phyloP scores from a whole-genome alignment of 2,797 vertebrate genomes.

The Eospalax fontanierii region DNA sequence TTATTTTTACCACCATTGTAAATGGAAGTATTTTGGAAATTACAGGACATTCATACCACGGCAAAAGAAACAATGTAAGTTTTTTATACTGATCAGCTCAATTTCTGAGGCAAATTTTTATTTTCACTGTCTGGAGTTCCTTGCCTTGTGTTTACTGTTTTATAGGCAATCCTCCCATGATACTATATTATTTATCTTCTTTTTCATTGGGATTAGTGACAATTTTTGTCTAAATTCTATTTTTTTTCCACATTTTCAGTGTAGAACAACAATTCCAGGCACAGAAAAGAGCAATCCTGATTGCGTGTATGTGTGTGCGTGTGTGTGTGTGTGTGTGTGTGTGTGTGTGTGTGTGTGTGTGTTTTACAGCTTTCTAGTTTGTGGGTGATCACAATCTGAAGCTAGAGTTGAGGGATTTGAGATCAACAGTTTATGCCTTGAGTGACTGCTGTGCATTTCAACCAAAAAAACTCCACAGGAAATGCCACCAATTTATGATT shows the following conservation, averaged over 20 bases:
- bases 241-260: background rate
- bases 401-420: background rate
- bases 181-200: background rate
- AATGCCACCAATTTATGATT: background rate
- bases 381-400: background rate
- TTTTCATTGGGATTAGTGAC: background rate
- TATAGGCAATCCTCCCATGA: background rate
- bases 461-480: background rate
- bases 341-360: too few species aligned
- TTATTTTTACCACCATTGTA: background rate
- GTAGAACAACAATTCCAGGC: background rate
- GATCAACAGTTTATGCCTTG: background rate
- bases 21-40: background rate
- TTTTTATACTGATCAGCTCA: background rate
- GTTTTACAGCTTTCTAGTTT: background rate
- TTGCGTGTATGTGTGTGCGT: background rate
- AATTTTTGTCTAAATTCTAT: background rate
- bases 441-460: background rate
- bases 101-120: background rate
- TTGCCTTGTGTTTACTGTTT: background rate
- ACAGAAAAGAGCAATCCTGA: background rate
- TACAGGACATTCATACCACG: background rate
- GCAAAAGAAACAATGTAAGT: background rate
- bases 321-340: too few species aligned
- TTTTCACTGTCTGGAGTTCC: background rate